Evolutionary conservation across 2,888 invertebrate genomes (phyloP), one percentile per base, ranked within the genome.

Genomic region (Drosophila tripunctata): DNA sequence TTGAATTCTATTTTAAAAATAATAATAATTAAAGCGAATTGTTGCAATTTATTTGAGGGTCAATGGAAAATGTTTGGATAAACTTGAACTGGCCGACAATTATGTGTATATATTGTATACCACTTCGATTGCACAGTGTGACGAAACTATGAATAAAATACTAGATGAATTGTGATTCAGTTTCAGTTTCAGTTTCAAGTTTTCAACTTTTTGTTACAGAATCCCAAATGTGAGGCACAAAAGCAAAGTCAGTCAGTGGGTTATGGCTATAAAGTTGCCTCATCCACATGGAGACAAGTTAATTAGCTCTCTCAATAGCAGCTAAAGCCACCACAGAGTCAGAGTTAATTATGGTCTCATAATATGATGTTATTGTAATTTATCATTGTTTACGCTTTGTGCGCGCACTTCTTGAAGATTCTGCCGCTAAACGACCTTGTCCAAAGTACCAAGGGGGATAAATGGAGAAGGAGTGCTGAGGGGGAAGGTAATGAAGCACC

Each of bases 381-480:
- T 84, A 84, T 84, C 76, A 78, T 68, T 78, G 78, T 61, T 71
- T 84, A 76, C 69, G 85, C 85, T 84, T 81, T 76, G 62, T 78
- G 76, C 45, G 58, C 64, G 78, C 64, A 76, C 74, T 84, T 81
- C 82, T 83, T 75, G 38, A 21, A 50, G 63, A 81, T 81, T 80
- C 81, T 80, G 62, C 56, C 65, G 48, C 65, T 52, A 40, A 47
- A 47, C 41, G 75, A 14, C 73, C 75, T 74, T 73, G 74, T 10
- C 27, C 12, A 10, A 8, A 5, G 6, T 35, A 6, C 14, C 21
- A 14, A 8, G 5, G 7, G 15, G 0, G 14, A 8, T 10, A 4
- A 3, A 2, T 8, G 21, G 22, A 33, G 14, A 12, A 24, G 10
- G 10, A 19, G n/a, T 5, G 14, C 8, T 8, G n/a, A 51, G 31